Base-by-base conservation (phyloP, 2,797 vertebrate species). In the Enteromius paludinosus region DNA sequence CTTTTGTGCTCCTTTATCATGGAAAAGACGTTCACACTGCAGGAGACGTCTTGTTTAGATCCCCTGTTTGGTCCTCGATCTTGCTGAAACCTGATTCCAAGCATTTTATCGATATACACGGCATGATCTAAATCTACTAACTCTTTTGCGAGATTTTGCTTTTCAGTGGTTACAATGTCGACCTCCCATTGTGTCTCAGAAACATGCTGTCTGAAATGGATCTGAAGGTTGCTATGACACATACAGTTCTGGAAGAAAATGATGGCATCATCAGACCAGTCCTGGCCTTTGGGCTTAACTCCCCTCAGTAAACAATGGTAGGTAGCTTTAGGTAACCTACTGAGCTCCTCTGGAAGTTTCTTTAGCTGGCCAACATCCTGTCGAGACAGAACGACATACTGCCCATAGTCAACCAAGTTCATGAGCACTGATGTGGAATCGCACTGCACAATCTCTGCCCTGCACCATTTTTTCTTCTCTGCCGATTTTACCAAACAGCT, bases 401-500 rank as follows among this genome's bases (percentile, higher is more conserved):
- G 92, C 1, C 96, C 96, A 25, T 95, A 95, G 90, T 98, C 97
- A 71, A 97, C 90, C 23, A 96, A 91, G 3, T 65, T 86, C 68
- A 97, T 85, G 75, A 91, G 78, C 87, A 95, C 87, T 10, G 86
- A 89, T 2, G 84, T 82, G 76, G 78, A 56, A 62, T 91, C 92
- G 0, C 89, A 84, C 25, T 93, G 76, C 18, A 86, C 82, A 0
- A 98, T 92, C 91, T 97, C 95, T 12, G 92, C 93, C 88, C 97
- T 94, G 86, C 95, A 96, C 96, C 96, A 97, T 66, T 93, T 92
- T n/a, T 89, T 89, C 84, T 92, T 93, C 3, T 78, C 84, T 38
- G 90, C 91, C 11, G 90, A 93, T 80, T 90, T 93, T 0, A 96
- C 87, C 82, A 98, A 90, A 87, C 96, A 98, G 83, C 87, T 86